Conservation (phyloP, 23 tunicate genomes). For the Trididemnum nubilum region DNA sequence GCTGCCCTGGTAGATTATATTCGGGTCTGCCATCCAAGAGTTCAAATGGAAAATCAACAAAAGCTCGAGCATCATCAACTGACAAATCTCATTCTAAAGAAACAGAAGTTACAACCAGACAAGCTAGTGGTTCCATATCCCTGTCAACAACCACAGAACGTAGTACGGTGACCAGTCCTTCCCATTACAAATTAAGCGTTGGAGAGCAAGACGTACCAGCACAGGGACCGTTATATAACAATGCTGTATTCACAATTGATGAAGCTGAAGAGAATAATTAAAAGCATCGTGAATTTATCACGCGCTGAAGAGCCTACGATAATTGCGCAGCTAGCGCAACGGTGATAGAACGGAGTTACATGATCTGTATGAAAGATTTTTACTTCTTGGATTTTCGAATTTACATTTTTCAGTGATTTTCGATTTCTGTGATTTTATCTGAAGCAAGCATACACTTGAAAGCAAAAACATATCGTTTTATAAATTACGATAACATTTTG, state of each 20-base stretch:
- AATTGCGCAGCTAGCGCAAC: no score
- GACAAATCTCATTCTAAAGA: slow-evolving; percentile 12
- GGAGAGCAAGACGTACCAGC: background rate
- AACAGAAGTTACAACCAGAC: slow-evolving; percentile 14
- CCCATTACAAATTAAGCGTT: background rate
- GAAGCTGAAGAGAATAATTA: background rate
- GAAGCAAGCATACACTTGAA: no score
- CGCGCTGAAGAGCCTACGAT: no score
- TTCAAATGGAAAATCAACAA: background rate
- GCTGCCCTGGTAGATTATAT: background rate
- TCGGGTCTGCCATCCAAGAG: background rate
- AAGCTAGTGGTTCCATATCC: slow-evolving; percentile 8
- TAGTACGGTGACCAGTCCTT: background rate
- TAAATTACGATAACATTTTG: no score
- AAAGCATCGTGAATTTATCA: no score
- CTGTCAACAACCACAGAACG: slow-evolving; percentile 4
- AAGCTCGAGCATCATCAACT: background rate
- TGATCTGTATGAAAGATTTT: no score
- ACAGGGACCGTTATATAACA: background rate
- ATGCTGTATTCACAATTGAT: background rate
- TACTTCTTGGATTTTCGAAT: no score
- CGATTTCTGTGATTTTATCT: no score
- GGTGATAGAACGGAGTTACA: no score
- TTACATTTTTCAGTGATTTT: no score
- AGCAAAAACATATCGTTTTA: no score